Evolutionary conservation across 2,797 vertebrate species (phyloP), one percentile per base, ranked within the genome.

Genomic region (Astyanax mexicanus): DNA sequence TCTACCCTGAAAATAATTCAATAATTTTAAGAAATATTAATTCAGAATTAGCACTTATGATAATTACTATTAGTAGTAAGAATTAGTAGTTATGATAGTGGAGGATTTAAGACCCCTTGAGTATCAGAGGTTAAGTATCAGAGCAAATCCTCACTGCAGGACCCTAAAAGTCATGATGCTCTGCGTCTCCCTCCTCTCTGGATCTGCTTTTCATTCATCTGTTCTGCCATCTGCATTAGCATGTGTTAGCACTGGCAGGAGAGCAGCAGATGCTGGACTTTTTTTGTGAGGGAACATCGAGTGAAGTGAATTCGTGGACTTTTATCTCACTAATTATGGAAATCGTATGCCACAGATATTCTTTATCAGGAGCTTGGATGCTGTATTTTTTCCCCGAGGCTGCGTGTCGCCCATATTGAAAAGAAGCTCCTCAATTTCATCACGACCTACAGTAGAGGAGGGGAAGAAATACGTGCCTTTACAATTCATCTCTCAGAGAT

Each of bases 271-370:
- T 85, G 86, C 81, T 82, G 82, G 79, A 83, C 65, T 80, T 58
- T 89, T 86, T 86, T 74, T 29, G 74, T 60, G 32, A 27, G 47
- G 66, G 71, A 87, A 86, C 74, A 88, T 81, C 75, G 74, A 89
- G 80, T 79, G 19, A 72, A 89, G 84, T 81, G 83, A 89, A 91
- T 89, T 89, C 77, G 60, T 73, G 72, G 83, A 87, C 86, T 91
- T 92, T 89, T 89, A 91, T 92, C 90, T 88, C 69, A 82, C 88
- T 91, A 89, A 89, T 93, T 91, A 93, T 91, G 89, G 61, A 91
- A 91, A 93, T 91, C 80, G 84, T 78, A 90, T 86, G 86, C 88
- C 80, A 84, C 72, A 86, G 84, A 90, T 86, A 88, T 86, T 86
- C 84, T 81, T 86, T 85, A 85, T 89, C 81, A 84, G 85, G 84